Base-by-base conservation (phyloP, 2,797 vertebrate genomes). In the Eulemur mongoz region DNA sequence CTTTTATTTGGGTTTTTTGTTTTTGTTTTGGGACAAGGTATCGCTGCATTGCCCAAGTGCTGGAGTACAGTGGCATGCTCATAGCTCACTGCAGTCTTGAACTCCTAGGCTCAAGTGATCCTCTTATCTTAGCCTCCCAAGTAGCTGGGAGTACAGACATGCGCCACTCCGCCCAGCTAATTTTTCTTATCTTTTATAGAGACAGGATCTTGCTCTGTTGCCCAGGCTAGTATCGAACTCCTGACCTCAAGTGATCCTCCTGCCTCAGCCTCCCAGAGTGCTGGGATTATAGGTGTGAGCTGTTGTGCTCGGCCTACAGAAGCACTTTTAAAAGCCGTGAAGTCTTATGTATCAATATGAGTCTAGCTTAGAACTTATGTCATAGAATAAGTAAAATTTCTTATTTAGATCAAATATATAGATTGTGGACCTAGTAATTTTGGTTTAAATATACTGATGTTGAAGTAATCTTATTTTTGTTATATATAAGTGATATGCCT, bases 271-370 rank as follows among this genome's bases (percentile, higher is more conserved):
- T 65, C 61, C 30, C 61, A 65, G 7, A 65, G 14, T 32, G 61
- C 61, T n/a, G 61, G 61, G 61, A 65, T 65, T 65, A n/a, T 0
- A 65, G 32, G 30, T 7, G 6, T 65, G 61, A 65, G 15, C 61
- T 65, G n/a, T 32, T 1, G 7, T 65, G 61, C 61, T 32, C 8
- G 14, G 30, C 30, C 30, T 65, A n/a, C 78, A 79, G 65, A 92
- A 87, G 59, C 11, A 76, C 73, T 72, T 95, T 96, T 73, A 72
- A 96, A 89, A 95, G 80, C 45, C 35, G 20, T 76, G 92, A 18
- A 90, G 27, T n/a, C 40, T 78, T 86, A 38, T 8, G 6, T 72
- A 40, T 82, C 73, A n/a, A 69, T 96, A 35, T 7, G 23, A 88
- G 17, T 93, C 22, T 73, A 67, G 27, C 89, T 91, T 92, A 40